A percentile compares a stretch with the other conserved stretches of the same genome.
phyloP scores from a whole-genome alignment of 1,140 invertebrate genomes.

The Daktulosphaira vitifoliae region DNA sequence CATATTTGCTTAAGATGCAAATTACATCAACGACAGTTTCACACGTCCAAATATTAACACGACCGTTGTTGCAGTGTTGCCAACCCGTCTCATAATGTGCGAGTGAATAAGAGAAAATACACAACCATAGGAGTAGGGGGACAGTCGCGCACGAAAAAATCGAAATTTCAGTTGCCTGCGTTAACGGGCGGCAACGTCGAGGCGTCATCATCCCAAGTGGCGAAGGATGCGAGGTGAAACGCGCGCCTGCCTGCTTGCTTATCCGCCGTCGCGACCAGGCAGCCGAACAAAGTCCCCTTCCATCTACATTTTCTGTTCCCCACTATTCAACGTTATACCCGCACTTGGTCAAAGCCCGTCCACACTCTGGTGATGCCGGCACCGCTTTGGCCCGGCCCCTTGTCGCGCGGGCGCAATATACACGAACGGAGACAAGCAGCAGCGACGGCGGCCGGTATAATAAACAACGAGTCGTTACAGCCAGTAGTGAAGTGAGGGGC shows the following conservation, averaged over 20 bases:
- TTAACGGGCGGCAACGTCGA: not conserved
- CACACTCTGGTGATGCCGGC: no score
- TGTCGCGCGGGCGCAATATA: slow-evolving; percentile 10
- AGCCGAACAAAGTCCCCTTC: not conserved
- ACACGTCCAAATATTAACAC: not conserved
- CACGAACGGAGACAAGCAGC: not conserved
- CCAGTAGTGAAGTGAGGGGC: slow-evolving; percentile 7
- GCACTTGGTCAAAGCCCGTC: not conserved
- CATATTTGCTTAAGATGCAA: no score
- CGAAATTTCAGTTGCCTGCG: slow-evolving; percentile 10
- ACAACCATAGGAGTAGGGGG: not conserved
- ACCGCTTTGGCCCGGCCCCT: not conserved
- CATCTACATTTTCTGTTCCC: not conserved
- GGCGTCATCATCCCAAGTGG: slow-evolving; percentile 3
- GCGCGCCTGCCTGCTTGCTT: not conserved
- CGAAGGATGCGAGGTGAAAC: not conserved
- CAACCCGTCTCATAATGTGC: slow-evolving; percentile 1
- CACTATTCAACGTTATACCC: no score
- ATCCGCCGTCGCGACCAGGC: not conserved
- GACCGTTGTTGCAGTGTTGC: slow-evolving; percentile 12
- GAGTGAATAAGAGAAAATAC: no score
- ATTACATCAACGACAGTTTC: not conserved
- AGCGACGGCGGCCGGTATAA: not conserved
- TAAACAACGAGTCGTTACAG: slow-evolving; percentile 1
- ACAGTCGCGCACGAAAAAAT: slow-evolving; percentile 15